These are phyloP conservation scores for Sinonovacula constricta DNA, from an alignment of 1,140 invertebrate species.

Conservation along the genomic window DNA sequence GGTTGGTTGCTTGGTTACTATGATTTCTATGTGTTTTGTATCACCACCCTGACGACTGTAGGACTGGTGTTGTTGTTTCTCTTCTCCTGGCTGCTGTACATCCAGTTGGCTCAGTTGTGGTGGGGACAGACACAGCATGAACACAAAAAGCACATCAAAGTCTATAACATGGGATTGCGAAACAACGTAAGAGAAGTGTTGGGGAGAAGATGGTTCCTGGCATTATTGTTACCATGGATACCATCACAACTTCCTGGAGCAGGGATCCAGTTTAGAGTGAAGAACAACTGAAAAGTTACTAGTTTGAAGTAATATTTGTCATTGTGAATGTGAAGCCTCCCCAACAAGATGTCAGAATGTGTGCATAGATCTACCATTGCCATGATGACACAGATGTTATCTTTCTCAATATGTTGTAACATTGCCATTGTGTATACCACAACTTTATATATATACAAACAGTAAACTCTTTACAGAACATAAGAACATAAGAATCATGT, in stretches of 20 bases:
- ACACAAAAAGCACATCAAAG: slow-evolving; percentile 59
- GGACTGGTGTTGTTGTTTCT: slow-evolving; percentile 60
- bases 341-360: no score
- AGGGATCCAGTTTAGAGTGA: slow-evolving; percentile 30
- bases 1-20: slow-evolving; percentile 61
- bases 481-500: no score
- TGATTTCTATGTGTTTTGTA: slow-evolving; percentile 57
- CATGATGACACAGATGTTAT: no score
- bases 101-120: slow-evolving; percentile 59
- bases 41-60: slow-evolving; percentile 58
- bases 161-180: slow-evolving; percentile 37
- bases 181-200: slow-evolving; percentile 34
- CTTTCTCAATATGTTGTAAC: no score
- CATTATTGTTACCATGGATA: slow-evolving; percentile 52
- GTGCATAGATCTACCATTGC: no score
- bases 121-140: slow-evolving; percentile 68
- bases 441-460: no score
- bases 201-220: slow-evolving; percentile 44
- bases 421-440: no score
- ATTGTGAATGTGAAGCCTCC: no score
- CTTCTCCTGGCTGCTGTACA: slow-evolving; percentile 61
- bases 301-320: no score
- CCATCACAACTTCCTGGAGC: slow-evolving; percentile 38
- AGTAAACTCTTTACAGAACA: no score
- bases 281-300: slow-evolving; percentile 16